Base-by-base conservation (phyloP, 2,797 vertebrate species). In the Amazona finschi region DNA sequence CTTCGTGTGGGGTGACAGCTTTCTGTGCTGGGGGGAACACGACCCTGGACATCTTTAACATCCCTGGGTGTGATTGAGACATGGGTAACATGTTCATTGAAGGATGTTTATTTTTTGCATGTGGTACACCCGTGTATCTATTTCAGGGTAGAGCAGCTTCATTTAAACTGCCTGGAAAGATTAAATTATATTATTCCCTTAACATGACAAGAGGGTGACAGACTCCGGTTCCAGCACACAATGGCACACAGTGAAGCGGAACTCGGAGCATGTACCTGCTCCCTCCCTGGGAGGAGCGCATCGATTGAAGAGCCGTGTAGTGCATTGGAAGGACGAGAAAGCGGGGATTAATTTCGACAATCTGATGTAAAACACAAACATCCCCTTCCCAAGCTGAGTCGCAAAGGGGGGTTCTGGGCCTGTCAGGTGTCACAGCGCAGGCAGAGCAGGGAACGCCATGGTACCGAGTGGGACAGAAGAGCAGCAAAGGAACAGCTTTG, bases 141-240 rank as follows among this genome's bases (percentile, higher is more conserved):
- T 97, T 97, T 97, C 94, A 93, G 88, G 91, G 62, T 94, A 95
- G 95, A 93, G 91, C 88, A 81, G 84, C 88, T 95, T 97, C 79
- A 92, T 95, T 96, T 96, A 95, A 87, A 87, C 90, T 93, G 73
- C 91, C 73, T 85, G 84, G 78, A 93, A 93, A 94, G 93, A 96
- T 93, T 96, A 95, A 95, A 95, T 96, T 94, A 87, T 97, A 96
- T 97, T 93, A 92, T 89, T 94, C 90, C n/a, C 31, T 91, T 89
- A 87, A 58, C 93, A 90, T 92, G 93, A 72, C 52, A 76, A 73
- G 76, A 57, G 61, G 91, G 90, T 89, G 93, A 94, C 77, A 93
- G 81, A 2, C 52, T 75, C 81, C 17, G 58, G 72, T 62, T 91
- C 73, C 60, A 12, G 24, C 3, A 5, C 86, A 95, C 92, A 95